A percentile compares a stretch with the other conserved stretches of the same genome.
phyloP scores from a whole-genome alignment of 2,888 invertebrate species.

The Cheilosia urbana region DNA sequence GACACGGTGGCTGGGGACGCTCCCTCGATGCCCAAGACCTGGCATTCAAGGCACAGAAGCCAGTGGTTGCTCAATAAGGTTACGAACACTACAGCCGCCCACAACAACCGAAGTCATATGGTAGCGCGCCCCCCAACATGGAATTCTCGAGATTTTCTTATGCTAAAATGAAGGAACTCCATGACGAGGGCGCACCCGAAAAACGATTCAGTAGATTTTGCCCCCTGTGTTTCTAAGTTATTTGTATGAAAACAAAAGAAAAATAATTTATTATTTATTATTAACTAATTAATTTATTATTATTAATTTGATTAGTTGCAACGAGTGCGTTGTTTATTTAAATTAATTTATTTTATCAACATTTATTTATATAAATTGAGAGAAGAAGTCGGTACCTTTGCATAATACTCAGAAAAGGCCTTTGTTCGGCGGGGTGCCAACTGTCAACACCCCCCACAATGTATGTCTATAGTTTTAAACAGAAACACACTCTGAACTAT shows the following conservation, averaged over 20 bases:
- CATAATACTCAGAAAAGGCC: constrained; percentile 68
- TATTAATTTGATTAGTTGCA: constrained; percentile 62
- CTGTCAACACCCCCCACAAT: constrained; percentile 5
- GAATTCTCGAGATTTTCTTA: constrained; percentile 59
- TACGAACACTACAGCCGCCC: neutral
- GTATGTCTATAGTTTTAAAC: constrained; percentile 40
- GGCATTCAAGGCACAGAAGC: constrained; percentile 91
- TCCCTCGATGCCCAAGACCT: constrained; percentile 90
- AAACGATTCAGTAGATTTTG: constrained; percentile 52
- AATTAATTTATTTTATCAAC: constrained; percentile 60
- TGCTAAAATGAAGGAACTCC: constrained; percentile 55
- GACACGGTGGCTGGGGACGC: constrained; percentile 90
- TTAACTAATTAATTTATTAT: constrained; percentile 64
- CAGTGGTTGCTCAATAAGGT: constrained; percentile 80
- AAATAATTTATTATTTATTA: constrained; percentile 67
- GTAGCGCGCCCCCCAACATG: constrained; percentile 7
- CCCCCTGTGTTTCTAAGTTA: constrained; percentile 49
- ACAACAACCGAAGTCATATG: constrained; percentile 53
- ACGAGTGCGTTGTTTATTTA: constrained; percentile 65
- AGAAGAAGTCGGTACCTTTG: constrained; percentile 81
- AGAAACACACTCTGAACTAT: constrained; percentile 15
- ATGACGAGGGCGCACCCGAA: constrained; percentile 27
- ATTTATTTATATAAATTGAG: constrained; percentile 76
- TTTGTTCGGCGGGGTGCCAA: constrained; percentile 25
- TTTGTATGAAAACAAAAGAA: constrained; percentile 46